Evolutionary conservation across 2,888 invertebrate genomes (phyloP), one percentile per base, ranked within the genome.

Genomic region (Chironomus riparius): DNA sequence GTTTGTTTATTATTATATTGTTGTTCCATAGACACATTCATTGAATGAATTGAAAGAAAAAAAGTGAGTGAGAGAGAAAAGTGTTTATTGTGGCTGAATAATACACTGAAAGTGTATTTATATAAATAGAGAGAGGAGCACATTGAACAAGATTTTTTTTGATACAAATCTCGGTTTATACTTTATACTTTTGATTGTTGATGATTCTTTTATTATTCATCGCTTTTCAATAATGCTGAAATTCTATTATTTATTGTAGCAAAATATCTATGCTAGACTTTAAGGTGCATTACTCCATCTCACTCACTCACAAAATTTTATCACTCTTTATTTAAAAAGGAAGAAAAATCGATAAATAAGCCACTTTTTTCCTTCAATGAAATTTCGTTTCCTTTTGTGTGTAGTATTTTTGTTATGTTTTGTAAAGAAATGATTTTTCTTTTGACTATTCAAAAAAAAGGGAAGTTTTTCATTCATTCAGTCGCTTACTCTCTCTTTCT

Each of bases 121-220:
- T 38, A 38, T 38, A 38, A 18, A 18, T 56, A 56, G 6, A 18
- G 18, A 15, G 15, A 38, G 12, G 50, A 56, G n/a, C 18, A 18
- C 18, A 24, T 24, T 24, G 24, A 24, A 24, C 24, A 24, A 24
- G 24, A 62, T n/a, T n/a, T n/a, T 38, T 70, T 70, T 28, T 56
- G 71, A 71, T 71, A 56, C 71, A 71, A 71, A 56, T 71, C 71
- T 71, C 50, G 71, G 56, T 71, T 71, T 50, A 50, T 24, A 24
- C 24, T 28, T 28, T 28, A 28, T 28, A 28, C 28, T 38, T 56
- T 56, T 71, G 71, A 71, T 71, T 71, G 71, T 71, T 71, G 71
- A 71, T 50, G 73, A 38, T 73, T 65, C 65, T 47, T 65, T 73
- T 73, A 73, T 73, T 73, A 73, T 73, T 62, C 73, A 65, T 65